Conservation (phyloP, 1,140 invertebrate species). For the Apis dorsata region DNA sequence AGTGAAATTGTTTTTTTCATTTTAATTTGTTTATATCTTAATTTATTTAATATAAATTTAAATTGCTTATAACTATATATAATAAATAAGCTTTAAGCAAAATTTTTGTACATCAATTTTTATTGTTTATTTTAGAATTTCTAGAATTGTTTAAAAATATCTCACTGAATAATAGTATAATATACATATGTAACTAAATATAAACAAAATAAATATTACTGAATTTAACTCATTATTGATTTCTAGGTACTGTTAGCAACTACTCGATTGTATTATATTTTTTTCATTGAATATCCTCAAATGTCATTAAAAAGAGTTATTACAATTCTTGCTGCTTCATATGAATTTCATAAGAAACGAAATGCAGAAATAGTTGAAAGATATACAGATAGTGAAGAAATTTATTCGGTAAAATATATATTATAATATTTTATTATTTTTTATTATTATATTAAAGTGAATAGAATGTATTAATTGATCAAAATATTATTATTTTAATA, state of each 20-base stretch:
- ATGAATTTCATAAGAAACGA: slow-evolving; percentile 96
- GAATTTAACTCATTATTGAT: slow-evolving; percentile 24
- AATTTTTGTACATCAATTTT: no score
- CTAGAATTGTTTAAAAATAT: no score
- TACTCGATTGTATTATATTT: slow-evolving; percentile 96
- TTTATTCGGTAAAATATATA: slow-evolving; percentile 87
- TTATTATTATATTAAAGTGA: slow-evolving; percentile 2
- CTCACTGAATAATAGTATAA: no score
- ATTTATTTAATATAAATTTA: background rate
- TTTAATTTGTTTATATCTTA: no score
- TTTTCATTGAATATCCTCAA: slow-evolving; percentile 96
- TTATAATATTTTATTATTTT: background rate
- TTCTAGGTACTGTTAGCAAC: slow-evolving; percentile 94
- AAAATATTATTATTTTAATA: no score
- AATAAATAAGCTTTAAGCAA: no score
- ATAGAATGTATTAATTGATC: background rate
- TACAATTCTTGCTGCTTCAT: slow-evolving; percentile 97
- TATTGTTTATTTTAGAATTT: no score
- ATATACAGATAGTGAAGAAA: slow-evolving; percentile 96
- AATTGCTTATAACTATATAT: no score
- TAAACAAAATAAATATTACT: background rate
- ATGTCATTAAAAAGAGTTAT: slow-evolving; percentile 97
- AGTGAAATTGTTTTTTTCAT: no score
- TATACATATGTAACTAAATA: background rate
- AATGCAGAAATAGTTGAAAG: slow-evolving; percentile 97